A percentile compares a stretch with the other conserved stretches of the same genome.
Evolutionary conservation across 2,888 invertebrate genomes (phyloP).

Genomic region (Drosophila recens): DNA sequence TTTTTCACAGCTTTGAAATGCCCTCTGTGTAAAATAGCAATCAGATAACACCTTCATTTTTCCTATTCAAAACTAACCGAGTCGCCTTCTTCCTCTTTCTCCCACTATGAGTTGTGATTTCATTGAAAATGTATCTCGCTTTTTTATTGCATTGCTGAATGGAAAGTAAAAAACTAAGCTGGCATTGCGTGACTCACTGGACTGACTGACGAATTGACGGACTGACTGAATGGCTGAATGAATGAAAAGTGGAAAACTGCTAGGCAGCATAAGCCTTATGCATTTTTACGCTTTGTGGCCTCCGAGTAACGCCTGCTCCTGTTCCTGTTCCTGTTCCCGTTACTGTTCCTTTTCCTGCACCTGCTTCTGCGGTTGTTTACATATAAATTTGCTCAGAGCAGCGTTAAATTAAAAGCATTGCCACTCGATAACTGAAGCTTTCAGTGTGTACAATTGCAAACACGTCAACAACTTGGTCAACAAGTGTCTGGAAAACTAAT

Average conservation of each 20-base stretch:
- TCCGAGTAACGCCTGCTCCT: slow-evolving; percentile 32
- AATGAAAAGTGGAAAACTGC: slow-evolving; percentile 13
- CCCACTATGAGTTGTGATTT: slow-evolving; percentile 31
- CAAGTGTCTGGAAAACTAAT: background rate
- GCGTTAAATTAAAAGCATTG: slow-evolving; percentile 57
- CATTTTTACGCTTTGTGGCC: slow-evolving; percentile 71
- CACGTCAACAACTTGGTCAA: background rate
- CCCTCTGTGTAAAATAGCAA: slow-evolving; percentile 80
- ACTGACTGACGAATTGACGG: slow-evolving; percentile 46
- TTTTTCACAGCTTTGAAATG: slow-evolving; percentile 49
- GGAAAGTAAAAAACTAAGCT: slow-evolving; percentile 55
- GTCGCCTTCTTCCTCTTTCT: slow-evolving; percentile 17
- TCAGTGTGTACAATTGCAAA: slow-evolving; percentile 32
- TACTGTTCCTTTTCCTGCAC: background rate
- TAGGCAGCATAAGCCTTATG: slow-evolving; percentile 62
- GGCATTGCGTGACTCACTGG: slow-evolving; percentile 46
- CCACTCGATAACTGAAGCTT: slow-evolving; percentile 49
- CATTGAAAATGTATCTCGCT: slow-evolving; percentile 61
- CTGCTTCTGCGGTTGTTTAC: slow-evolving; percentile 27
- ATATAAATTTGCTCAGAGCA: slow-evolving; percentile 61
- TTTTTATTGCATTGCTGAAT: slow-evolving; percentile 32
- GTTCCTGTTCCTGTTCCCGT: background rate
- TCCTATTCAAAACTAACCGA: slow-evolving; percentile 52
- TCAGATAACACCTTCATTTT: slow-evolving; percentile 80
- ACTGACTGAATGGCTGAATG: slow-evolving; percentile 12